These are phyloP conservation scores for Eulemur rubriventer DNA, from an alignment of 2,797 vertebrate species.

Conservation along the genomic window DNA sequence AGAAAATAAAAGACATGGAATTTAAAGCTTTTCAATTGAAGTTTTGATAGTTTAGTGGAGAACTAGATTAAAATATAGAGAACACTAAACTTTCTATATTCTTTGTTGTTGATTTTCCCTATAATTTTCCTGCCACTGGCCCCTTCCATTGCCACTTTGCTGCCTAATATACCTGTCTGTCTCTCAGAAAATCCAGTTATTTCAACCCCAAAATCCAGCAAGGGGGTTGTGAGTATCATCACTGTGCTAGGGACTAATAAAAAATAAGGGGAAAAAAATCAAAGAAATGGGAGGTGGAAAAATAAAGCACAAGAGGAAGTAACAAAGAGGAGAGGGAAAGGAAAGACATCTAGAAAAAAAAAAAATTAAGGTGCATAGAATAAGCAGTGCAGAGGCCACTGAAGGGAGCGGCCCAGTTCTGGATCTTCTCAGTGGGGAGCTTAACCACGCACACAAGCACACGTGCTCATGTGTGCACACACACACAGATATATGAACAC, in stretches of 20 bases:
- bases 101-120: not conserved
- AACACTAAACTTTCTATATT: not conserved
- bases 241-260: not conserved
- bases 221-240: not conserved
- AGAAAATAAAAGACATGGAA: slow-evolving; percentile 23
- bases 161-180: not conserved
- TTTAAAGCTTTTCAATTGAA: slow-evolving; percentile 1
- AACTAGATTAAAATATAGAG: not conserved
- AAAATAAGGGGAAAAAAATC: not conserved
- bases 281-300: not conserved
- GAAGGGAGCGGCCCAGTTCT: not conserved
- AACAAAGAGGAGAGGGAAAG: not conserved
- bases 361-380: not conserved
- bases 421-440: not conserved
- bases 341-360: not conserved
- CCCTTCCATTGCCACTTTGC: not conserved
- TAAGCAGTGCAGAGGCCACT: not conserved
- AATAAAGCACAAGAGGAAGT: not conserved
- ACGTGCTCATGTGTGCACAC: no score
- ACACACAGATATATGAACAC: not conserved
- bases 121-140: not conserved
- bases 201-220: not conserved
- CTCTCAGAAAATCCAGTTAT: not conserved
- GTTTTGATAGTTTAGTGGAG: not conserved
- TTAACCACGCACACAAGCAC: not conserved